phyloP scores from a whole-genome alignment of 2,797 vertebrate species.

The Nannoperca obscura region DNA sequence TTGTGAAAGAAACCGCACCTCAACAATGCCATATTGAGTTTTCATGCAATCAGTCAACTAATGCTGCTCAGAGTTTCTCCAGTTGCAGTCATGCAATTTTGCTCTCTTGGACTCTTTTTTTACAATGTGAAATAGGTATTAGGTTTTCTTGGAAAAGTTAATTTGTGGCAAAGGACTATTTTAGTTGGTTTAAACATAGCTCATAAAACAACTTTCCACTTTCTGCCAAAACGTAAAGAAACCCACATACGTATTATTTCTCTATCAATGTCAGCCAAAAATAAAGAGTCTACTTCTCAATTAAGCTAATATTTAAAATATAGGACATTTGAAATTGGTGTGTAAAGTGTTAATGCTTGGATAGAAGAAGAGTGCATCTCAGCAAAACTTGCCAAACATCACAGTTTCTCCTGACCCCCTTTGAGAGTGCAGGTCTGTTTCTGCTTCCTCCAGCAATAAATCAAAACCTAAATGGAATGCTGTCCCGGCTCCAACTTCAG shows the following conservation, averaged over 20 bases:
- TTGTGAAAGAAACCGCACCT: not conserved
- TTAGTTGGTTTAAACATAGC: not conserved
- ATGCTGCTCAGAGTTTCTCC: not conserved
- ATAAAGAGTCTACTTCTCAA: not conserved
- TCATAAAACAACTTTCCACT: not conserved
- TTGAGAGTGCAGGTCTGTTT: conserved; percentile 78
- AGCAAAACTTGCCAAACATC: conserved; percentile 76
- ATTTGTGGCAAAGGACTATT: not conserved
- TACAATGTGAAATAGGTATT: not conserved
- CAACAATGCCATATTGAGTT: not conserved
- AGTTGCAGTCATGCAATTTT: not conserved
- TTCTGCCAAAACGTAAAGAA: not conserved
- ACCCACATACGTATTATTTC: not conserved
- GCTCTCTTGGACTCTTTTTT: not conserved
- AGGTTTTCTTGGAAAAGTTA: not conserved
- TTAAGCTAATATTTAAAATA: conserved; percentile 31
- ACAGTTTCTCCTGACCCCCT: conserved; percentile 66
- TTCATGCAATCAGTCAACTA: not conserved
- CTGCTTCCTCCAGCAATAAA: conserved; percentile 83
- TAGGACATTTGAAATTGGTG: conserved; percentile 48
- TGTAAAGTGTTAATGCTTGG: conserved; percentile 63
- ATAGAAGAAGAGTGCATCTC: conserved; percentile 70
- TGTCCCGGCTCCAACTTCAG: conserved; percentile 64
- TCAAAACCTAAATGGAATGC: conserved; percentile 78
- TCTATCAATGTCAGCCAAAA: conserved; percentile 12